Base-by-base conservation (phyloP, 2,888 invertebrate genomes). In the Cephus rjabovi region DNA sequence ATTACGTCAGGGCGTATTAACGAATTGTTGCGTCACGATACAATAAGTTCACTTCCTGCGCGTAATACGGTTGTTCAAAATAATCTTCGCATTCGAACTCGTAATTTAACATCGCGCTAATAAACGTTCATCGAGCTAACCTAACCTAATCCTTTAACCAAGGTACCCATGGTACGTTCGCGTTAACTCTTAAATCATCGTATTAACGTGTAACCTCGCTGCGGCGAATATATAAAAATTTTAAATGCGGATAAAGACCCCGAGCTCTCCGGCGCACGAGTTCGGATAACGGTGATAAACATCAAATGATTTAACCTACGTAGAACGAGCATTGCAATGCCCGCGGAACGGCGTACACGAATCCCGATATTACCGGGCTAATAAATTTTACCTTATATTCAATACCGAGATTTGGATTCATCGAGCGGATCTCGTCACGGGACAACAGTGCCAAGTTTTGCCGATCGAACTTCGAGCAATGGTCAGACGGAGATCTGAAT, bases 101-200 rank as follows among this genome's bases (percentile, higher is more conserved):
- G 56, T 56, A 23, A 23, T 56, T 56, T 56, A 56, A 56, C 23
- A 23, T 56, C 23, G 9, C 9, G 56, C 23, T 56, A 56, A 56
- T 56, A 56, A 56, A 56, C 9, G 56, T 56, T 56, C 23, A 0
- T 23, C 23, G 56, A 56, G 56, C 56, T 56, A 23, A 56, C 56
- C 56, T 56, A 56, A 56, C 23, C 56, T 56, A 56, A 56, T 56
- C 56, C 56, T 56, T 56, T 35, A 40, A 56, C 56, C 56, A 56
- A 56, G 56, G 30, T 30, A 56, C 56, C 23, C 23, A 56, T 2
- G 56, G 23, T 56, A 56, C 56, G 56, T 56, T 56, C 77, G 83
- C 77, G 84, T 85, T 85, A 83, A 83, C 80, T 79, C 77, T 83
- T 88, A 87, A 88, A 88, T 88, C 87, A 87, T 85, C 84, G 83